Percentiles rank a stretch among this genome's conserved stretches.
These are phyloP conservation scores for Umimayanthus chanpuru DNA, from an alignment of 92 coral and sea anemone genomes.

Conservation along the genomic window DNA sequence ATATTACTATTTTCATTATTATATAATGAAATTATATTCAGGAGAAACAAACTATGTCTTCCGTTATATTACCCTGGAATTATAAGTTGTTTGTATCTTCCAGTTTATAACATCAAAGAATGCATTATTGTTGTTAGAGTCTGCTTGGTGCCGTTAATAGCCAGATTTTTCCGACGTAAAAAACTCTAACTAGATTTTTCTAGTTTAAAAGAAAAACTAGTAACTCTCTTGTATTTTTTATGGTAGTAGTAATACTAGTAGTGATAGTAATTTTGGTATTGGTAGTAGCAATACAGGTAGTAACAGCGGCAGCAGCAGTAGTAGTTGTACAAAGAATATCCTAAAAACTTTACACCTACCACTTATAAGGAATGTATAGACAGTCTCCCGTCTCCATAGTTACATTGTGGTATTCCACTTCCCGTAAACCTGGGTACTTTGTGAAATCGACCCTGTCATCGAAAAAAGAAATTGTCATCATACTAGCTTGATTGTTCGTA, in stretches of 20 bases:
- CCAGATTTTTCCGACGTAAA: too few relatives aligned
- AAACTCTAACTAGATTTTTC: too few relatives aligned
- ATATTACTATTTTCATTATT: too few relatives aligned
- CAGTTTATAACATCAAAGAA: too few relatives aligned
- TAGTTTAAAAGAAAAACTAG: too few relatives aligned
- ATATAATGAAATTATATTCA: too few relatives aligned
- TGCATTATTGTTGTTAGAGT: not conserved
- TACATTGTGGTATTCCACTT: conserved; percentile 87
- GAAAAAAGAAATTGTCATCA: not conserved
- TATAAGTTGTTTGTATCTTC: too few relatives aligned
- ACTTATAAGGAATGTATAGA: conserved; percentile 91
- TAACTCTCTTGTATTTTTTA: too few relatives aligned
- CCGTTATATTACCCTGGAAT: too few relatives aligned
- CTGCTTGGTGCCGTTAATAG: not conserved
- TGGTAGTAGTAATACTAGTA: not conserved
- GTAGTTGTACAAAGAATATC: too few relatives aligned
- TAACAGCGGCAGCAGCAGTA: not conserved
- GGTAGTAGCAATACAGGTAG: not conserved
- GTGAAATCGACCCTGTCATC: conserved; percentile 84
- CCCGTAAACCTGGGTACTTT: conserved; percentile 89
- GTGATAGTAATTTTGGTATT: not conserved
- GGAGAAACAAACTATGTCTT: too few relatives aligned
- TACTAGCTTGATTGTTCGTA: not conserved
- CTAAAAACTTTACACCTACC: conserved; percentile 50
- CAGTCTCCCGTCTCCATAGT: conserved; percentile 97